Evolutionary conservation across 2,888 invertebrate genomes (phyloP).

Genomic region (Ethmia dodecea): DNA sequence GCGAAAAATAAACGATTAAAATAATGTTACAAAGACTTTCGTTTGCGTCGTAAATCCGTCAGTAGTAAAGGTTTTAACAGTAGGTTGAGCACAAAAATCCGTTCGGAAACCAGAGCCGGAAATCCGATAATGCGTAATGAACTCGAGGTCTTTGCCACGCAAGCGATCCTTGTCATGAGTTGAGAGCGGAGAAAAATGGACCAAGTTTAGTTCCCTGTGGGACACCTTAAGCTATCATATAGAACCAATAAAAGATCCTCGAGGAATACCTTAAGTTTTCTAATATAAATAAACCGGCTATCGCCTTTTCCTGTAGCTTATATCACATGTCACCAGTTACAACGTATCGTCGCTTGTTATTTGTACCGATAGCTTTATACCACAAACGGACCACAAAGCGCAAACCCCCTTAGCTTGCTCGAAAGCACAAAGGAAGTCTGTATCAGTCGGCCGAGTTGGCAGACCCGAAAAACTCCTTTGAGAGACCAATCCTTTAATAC

Average conservation of each 20-base stretch:
- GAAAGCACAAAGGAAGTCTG: constrained; percentile 65
- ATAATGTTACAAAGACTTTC: constrained; percentile 26
- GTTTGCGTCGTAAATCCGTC: too few relatives aligned
- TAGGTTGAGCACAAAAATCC: constrained; percentile 43
- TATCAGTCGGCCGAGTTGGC: constrained; percentile 46
- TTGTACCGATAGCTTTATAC: constrained; percentile 51
- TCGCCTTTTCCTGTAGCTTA: constrained; percentile 17
- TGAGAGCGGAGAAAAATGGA: too few relatives aligned
- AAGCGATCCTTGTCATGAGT: constrained; percentile 25
- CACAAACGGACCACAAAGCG: constrained; percentile 56
- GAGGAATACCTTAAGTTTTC: constrained; percentile 10
- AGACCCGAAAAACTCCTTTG: constrained; percentile 73
- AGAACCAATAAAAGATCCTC: constrained; percentile 24
- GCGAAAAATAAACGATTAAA: constrained; percentile 28
- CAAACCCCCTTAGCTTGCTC: constrained; percentile 66
- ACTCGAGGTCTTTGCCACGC: constrained; percentile 37
- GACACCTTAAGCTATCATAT: constrained; percentile 6
- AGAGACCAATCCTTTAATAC: constrained; percentile 73
- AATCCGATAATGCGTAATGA: constrained; percentile 47
- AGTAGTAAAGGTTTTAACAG: constrained; percentile 31
- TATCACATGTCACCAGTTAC: constrained; percentile 15
- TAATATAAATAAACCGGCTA: constrained; percentile 12
- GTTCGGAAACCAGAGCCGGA: constrained; percentile 27
- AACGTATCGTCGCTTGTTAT: constrained; percentile 45
- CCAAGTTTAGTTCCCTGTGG: too few relatives aligned